Percentiles rank a stretch among this genome's conserved stretches.
These are phyloP conservation scores for Heteropelma amictum DNA, from an alignment of 2,888 invertebrate genomes.

Conservation along the genomic window DNA sequence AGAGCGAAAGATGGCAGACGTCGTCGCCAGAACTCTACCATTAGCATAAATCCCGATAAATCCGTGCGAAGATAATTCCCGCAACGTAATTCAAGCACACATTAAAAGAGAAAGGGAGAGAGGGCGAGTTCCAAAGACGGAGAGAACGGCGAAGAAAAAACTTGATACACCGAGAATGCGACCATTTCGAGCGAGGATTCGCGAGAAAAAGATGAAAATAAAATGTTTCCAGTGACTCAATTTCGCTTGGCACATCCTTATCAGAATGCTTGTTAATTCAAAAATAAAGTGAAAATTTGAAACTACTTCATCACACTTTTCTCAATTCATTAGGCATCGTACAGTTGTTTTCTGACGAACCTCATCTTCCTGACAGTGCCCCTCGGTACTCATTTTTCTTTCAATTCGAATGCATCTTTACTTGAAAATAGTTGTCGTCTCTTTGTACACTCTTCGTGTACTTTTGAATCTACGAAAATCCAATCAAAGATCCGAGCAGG, in stretches of 20 bases:
- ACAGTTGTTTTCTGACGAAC: too few species aligned
- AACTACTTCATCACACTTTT: too few species aligned
- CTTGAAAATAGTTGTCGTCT: too few species aligned
- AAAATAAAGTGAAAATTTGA: background rate
- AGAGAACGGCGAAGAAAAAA: slow-evolving; percentile 8
- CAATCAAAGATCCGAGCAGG: background rate
- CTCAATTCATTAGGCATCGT: too few species aligned
- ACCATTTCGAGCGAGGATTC: background rate
- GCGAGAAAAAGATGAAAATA: background rate
- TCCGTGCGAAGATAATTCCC: slow-evolving; percentile 40
- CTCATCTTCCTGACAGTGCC: too few species aligned
- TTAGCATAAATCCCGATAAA: slow-evolving; percentile 53
- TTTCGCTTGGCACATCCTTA: background rate
- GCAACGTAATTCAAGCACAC: slow-evolving; percentile 29
- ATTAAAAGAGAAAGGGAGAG: slow-evolving; percentile 3
- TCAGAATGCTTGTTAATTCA: background rate
- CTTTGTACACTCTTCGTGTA: too few species aligned
- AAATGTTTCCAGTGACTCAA: background rate
- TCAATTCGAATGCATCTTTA: too few species aligned
- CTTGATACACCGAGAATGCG: background rate
- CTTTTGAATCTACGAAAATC: background rate
- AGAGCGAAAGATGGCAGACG: too few species aligned
- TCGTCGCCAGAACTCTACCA: slow-evolving; percentile 30
- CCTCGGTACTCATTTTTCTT: too few species aligned
- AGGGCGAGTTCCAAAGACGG: background rate